Evolutionary conservation across 53 echinoderm and acorn worm species (phyloP), one percentile per base, ranked within the genome.

Genomic region (Patiria pectinifera): DNA sequence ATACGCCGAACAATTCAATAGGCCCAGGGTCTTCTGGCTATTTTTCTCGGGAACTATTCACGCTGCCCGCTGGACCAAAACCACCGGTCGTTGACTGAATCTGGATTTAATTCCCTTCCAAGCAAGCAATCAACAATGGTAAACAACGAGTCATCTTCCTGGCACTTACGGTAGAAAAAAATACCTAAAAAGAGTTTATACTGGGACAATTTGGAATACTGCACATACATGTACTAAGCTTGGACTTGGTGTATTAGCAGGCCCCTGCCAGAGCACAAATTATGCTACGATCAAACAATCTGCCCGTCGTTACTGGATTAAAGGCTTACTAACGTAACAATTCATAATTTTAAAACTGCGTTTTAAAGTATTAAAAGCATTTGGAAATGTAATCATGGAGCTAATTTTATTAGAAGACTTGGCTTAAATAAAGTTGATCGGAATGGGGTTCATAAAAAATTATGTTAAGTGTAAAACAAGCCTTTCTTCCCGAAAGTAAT

Each of bases 1-100:
- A 78, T 90, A 24, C 77, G 66, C 44, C 60, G 47, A 24, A 35
- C 81, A 63, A 80, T 90, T 66, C 62, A 90, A 66, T 45, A 43
- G 80, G 22, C 90, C 90, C 90, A 63, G 90, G 90, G 90, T 66
- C 90, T 90, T 45, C 90, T 66, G 90, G 80, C 77, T 69, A 90
- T 90, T 90, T 90, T 80, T 48, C 69, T 62, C 66, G 80, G 80
- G 13, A 19, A 13, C 90, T 46, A 90, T 90, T 90, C 90, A 90
- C 18, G 22, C 69, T 90, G 90, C 81, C 80, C 70, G 90, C 81
- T 90, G 90, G 90, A 90, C 90, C 90, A 80, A 81, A 69, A 90
- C 90, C 69, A 13, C 48, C 90, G 81, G 80, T 90, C 90, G 81
- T 90, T 90, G 90, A 90, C 90, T 90, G 90, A 63, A 59, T 90